Evolutionary conservation across 2,797 vertebrate species (phyloP).

Genomic region (Xenentodon cancila): DNA sequence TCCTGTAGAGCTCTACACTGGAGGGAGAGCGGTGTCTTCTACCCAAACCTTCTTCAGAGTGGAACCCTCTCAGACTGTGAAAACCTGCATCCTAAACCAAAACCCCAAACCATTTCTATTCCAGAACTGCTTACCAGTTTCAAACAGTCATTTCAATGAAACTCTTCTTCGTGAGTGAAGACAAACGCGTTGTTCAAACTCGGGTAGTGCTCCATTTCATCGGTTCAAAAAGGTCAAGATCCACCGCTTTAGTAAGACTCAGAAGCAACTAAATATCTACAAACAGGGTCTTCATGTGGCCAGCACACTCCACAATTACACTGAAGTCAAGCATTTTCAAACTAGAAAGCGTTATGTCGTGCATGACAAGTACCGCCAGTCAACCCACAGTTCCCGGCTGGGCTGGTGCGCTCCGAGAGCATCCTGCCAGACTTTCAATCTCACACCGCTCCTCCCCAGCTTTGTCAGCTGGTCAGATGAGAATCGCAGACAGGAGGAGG

Average conservation of each 20-base stretch:
- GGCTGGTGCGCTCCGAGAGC: conserved; percentile 23
- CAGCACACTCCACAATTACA: neutral
- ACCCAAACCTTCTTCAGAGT: no score
- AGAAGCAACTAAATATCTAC: neutral
- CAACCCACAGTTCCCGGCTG: conserved; percentile 20
- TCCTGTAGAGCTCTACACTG: no score
- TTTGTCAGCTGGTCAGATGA: conserved; percentile 30
- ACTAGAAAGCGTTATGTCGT: conserved; percentile 4
- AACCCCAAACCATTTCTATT: no score
- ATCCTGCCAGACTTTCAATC: conserved; percentile 67
- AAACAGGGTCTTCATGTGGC: neutral
- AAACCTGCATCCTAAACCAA: no score
- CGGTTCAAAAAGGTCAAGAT: neutral
- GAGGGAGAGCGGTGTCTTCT: no score
- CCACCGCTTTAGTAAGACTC: neutral
- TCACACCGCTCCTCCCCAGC: conserved; percentile 49
- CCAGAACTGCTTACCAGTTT: no score
- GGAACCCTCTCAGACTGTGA: no score
- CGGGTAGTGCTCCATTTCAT: neutral
- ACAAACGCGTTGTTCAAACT: neutral
- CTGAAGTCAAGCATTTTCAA: neutral
- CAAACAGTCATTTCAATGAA: neutral
- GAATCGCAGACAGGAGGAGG: conserved; percentile 14
- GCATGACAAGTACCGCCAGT: conserved; percentile 2
- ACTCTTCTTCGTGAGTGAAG: neutral